Conservation (phyloP, 2,888 invertebrate species). For the Zaprionus obscuricornis region DNA sequence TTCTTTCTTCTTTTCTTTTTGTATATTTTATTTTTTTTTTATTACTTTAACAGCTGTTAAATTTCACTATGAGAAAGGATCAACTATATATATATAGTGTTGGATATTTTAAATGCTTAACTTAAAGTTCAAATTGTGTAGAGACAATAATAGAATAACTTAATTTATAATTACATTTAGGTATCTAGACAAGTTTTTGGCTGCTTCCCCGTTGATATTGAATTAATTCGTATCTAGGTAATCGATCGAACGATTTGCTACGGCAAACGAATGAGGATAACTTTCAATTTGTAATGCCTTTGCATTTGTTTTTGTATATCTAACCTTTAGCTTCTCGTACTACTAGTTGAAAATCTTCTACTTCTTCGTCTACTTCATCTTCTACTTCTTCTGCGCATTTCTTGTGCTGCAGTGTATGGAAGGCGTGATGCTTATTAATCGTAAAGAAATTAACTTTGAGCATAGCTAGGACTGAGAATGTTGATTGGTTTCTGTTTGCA, state of each 20-base stretch:
- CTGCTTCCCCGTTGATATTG: conserved; percentile 33
- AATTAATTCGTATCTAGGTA: conserved; percentile 66
- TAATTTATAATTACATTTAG: conserved; percentile 36
- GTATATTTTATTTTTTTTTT: conserved; percentile 30
- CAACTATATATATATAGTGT: conserved; percentile 46
- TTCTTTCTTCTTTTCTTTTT: conserved; percentile 6
- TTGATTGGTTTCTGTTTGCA: conserved; percentile 1
- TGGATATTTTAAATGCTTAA: too few species aligned
- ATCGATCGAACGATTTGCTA: conserved; percentile 58
- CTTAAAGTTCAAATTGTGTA: conserved; percentile 53
- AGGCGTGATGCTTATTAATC: conserved; percentile 75
- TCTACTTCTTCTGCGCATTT: not conserved
- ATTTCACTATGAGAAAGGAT: not conserved
- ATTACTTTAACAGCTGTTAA: too few species aligned
- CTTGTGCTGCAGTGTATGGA: conserved; percentile 14
- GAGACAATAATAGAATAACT: not conserved
- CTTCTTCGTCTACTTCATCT: too few species aligned
- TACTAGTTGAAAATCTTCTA: conserved; percentile 22
- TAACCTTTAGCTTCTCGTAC: conserved; percentile 12
- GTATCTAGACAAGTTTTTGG: conserved; percentile 33
- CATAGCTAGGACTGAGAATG: conserved; percentile 4
- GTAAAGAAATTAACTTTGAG: conserved; percentile 77
- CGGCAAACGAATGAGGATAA: conserved; percentile 15
- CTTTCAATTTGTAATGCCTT: conserved; percentile 54
- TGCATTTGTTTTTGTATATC: conserved; percentile 25